phyloP scores from a whole-genome alignment of 2,113 vertebrate species.

The Lamprotornis superbus region DNA sequence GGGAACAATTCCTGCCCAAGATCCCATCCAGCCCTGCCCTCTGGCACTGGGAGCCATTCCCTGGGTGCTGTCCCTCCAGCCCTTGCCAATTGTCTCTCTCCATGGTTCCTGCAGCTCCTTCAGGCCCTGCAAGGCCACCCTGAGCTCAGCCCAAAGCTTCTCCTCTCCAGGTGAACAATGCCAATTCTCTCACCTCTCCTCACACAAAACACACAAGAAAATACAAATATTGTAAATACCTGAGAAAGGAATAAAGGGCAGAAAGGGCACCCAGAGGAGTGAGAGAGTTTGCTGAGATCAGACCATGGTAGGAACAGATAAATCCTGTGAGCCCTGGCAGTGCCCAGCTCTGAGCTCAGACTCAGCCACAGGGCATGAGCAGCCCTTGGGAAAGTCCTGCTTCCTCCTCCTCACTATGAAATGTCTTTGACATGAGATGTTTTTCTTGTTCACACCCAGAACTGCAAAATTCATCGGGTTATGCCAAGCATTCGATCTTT shows the following conservation, averaged over 20 bases:
- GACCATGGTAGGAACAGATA: background rate
- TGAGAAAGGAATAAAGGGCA: background rate
- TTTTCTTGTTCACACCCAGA: background rate
- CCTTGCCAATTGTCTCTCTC: background rate
- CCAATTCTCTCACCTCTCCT: background rate
- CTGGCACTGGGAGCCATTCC: background rate
- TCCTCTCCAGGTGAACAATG: background rate
- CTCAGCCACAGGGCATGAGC: rapidly evolving
- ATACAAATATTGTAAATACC: background rate
- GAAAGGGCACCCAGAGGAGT: background rate
- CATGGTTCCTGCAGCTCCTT: no score
- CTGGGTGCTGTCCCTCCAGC: rapidly evolving
- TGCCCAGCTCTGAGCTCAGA: background rate
- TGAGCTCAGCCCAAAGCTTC: background rate
- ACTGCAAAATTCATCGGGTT: background rate
- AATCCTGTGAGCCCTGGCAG: background rate
- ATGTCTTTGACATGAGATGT: background rate
- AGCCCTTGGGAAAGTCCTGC: background rate
- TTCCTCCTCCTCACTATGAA: background rate
- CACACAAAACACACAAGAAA: background rate
- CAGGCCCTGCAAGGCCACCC: no score
- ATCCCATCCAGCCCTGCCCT: background rate
- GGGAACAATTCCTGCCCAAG: background rate
- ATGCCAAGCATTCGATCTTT: background rate
- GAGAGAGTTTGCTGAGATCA: background rate